These are phyloP conservation scores for Pogonomyrmex californicus DNA, from an alignment of 1,140 invertebrate species.

Conservation along the genomic window DNA sequence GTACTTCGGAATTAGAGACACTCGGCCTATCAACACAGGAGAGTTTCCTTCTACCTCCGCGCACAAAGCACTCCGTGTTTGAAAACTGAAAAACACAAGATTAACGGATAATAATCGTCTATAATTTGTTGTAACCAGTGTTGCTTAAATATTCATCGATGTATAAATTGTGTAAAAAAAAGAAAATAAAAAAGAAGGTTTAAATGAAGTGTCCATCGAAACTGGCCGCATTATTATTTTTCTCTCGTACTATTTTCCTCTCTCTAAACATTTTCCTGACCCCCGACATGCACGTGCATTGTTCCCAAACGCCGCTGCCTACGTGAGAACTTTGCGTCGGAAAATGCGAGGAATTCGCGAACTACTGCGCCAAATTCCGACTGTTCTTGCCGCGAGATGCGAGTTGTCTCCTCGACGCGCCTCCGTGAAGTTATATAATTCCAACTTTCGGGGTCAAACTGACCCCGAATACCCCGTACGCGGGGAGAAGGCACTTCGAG, in stretches of 20 bases:
- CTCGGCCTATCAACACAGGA: not conserved
- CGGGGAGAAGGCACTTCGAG: not conserved
- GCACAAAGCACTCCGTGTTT: not conserved
- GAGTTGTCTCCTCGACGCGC: conserved; percentile 42
- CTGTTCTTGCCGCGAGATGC: conserved; percentile 26
- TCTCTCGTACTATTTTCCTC: not conserved
- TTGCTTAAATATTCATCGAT: not conserved
- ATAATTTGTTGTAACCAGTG: not conserved
- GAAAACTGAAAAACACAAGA: not conserved
- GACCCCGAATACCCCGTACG: conserved; percentile 6
- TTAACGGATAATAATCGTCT: no score
- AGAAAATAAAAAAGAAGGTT: not conserved
- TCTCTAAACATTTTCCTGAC: not conserved
- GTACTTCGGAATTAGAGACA: conserved; percentile 48
- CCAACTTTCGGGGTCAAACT: conserved; percentile 36
- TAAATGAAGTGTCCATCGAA: not conserved
- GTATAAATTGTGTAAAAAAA: no score
- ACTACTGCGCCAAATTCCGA: conserved; percentile 31
- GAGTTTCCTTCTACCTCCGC: not conserved
- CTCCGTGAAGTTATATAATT: conserved; percentile 35
- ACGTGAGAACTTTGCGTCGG: conserved; percentile 16
- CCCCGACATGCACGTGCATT: not conserved
- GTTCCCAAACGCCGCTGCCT: not conserved
- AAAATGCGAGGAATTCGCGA: conserved; percentile 41
- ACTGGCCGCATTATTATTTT: not conserved